Conservation (phyloP, 2,888 invertebrate species). For the Cheilosia vernalis region DNA sequence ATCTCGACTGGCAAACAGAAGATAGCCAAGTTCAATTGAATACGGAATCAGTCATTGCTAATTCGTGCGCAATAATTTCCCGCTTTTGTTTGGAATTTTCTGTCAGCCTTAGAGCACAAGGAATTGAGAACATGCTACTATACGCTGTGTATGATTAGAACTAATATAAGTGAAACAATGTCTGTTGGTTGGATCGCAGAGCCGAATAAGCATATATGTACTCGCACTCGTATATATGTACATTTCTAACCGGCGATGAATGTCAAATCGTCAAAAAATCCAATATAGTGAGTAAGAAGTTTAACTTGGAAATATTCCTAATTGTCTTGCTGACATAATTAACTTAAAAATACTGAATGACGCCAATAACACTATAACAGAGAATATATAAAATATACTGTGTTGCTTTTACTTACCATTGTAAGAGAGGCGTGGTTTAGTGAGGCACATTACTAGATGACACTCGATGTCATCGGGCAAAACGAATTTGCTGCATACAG, state of each 20-base stretch:
- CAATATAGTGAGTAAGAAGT: slow-evolving; percentile 1
- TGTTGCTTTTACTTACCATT: slow-evolving; percentile 89
- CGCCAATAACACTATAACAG: background rate
- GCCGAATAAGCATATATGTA: slow-evolving; percentile 11
- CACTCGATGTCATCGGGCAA: slow-evolving; percentile 99
- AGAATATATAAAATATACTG: background rate
- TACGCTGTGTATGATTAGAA: background rate
- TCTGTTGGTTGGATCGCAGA: background rate
- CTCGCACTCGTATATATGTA: background rate
- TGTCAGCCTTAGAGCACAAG: background rate
- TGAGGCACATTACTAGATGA: slow-evolving; percentile 99
- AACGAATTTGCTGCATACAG: slow-evolving; percentile 99
- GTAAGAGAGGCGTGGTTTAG: slow-evolving; percentile 98
- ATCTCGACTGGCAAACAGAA: slow-evolving; percentile 22
- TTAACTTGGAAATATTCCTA: background rate
- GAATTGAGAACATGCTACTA: background rate
- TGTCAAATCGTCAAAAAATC: background rate
- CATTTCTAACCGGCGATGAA: background rate
- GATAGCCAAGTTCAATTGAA: slow-evolving; percentile 32
- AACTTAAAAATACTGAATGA: background rate
- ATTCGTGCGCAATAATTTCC: slow-evolving; percentile 30
- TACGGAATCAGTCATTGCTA: slow-evolving; percentile 19
- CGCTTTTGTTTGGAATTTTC: background rate
- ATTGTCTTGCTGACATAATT: too few species aligned
- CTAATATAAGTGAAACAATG: background rate